Percentiles rank a stretch among this genome's conserved stretches.
These are phyloP conservation scores for Macrophya annulata DNA, from an alignment of 2,888 invertebrate species.

Conservation along the genomic window DNA sequence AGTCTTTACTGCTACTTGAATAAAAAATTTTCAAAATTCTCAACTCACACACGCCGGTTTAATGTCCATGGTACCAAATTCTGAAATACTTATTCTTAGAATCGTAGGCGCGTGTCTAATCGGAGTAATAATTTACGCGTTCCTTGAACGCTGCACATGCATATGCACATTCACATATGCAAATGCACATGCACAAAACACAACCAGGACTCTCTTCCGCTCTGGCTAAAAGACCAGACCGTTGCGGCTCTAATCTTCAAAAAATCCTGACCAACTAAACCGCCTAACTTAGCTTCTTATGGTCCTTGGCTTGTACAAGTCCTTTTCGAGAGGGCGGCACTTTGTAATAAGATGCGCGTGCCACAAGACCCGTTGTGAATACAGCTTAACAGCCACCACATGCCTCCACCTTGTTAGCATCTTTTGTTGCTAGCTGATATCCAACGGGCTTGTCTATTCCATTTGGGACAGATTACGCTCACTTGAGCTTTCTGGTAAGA, in stretches of 20 bases:
- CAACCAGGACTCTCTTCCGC: conserved; percentile 6
- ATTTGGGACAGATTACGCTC: conserved; percentile 37
- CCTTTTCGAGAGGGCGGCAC: conserved; percentile 68
- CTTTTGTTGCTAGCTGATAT: conserved; percentile 62
- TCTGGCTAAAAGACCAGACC: conserved; percentile 26
- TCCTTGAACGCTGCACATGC: neutral
- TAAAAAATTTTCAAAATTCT: neutral
- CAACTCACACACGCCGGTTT: neutral
- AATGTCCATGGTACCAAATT: neutral
- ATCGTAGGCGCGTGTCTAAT: conserved; percentile 36
- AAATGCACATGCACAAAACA: conserved; percentile 31
- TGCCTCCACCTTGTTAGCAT: conserved; percentile 70
- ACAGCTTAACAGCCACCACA: conserved; percentile 66
- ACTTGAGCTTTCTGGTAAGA: conserved; percentile 40
- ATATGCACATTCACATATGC: conserved; percentile 49
- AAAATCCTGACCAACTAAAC: conserved; percentile 33
- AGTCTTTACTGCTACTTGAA: neutral
- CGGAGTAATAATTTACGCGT: conserved; percentile 34
- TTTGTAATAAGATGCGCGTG: conserved; percentile 78
- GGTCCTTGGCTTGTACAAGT: conserved; percentile 17
- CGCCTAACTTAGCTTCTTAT: conserved; percentile 32
- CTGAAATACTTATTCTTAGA: neutral
- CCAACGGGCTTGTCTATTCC: conserved; percentile 17
- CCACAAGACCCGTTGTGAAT: conserved; percentile 62
- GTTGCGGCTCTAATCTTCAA: conserved; percentile 11